Percentiles rank a stretch among this genome's conserved stretches.
Evolutionary conservation across 1,140 invertebrate genomes (phyloP).

Genomic region (Pseudomyrmex concolor): DNA sequence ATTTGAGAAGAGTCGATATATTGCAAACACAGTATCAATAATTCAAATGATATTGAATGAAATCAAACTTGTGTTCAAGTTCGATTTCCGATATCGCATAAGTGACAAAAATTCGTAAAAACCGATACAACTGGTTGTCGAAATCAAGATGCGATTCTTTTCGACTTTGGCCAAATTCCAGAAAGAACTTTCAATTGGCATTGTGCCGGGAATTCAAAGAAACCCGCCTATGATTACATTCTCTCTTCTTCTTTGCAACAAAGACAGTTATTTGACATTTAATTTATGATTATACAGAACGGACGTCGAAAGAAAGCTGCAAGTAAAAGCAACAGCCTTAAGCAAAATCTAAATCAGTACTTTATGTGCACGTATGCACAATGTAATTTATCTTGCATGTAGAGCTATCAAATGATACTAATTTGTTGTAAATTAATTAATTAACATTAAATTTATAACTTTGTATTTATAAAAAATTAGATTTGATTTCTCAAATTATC

Average conservation of each 20-base stretch:
- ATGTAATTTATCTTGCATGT: no score
- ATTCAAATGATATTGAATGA: background rate
- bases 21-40: conserved; percentile 10
- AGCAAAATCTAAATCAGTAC: no score
- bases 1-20: conserved; percentile 43
- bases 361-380: no score
- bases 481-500: no score
- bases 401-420: no score
- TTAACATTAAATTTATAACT: no score
- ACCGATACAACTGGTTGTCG: conserved; percentile 47
- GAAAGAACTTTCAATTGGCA: conserved; percentile 70
- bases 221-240: conserved; percentile 2
- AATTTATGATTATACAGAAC: conserved; percentile 1
- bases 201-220: conserved; percentile 70
- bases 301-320: conserved; percentile 22
- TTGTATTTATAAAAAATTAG: no score
- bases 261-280: conserved; percentile 31
- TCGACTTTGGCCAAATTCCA: conserved; percentile 77
- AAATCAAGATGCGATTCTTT: conserved; percentile 59
- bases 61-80: conserved; percentile 5
- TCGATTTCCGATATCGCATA: conserved; percentile 50
- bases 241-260: conserved; percentile 50
- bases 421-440: no score
- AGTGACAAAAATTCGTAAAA: background rate
- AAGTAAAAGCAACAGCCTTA: background rate